Base-by-base conservation (phyloP, 2,113 vertebrate species). In the Lagenorhynchus albirostris region DNA sequence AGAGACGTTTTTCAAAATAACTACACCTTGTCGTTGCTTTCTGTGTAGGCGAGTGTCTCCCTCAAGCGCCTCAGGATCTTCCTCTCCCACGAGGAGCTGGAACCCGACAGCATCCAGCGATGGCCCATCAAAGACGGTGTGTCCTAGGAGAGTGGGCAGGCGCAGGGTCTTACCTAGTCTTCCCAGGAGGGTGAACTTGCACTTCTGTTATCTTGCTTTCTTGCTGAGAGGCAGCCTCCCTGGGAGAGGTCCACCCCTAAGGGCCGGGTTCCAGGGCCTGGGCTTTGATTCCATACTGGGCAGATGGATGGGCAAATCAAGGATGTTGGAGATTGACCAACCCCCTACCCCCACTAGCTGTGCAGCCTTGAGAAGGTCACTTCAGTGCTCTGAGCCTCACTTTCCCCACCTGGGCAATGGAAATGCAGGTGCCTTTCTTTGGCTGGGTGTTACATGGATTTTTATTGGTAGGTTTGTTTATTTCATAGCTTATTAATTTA, bases 61-160 rank as follows among this genome's bases (percentile, higher is more conserved):
- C 77, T 99, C 98, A 99, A 99, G 92, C 99, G 99, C 7, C 99
- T 99, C 15, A 92, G 99, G 73, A 98, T 99, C 33, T 99, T 99
- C 96, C 99, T 99, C 25, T 99, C 99, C 0, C 99, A 99, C 0
- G 99, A 99, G 90, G 99, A 99, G 97, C 98, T 99, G 82, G 99
- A 99, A 74, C 98, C 99, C 5, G 98, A 99, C 97, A 99, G 99
- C 67, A 99, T 99, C 36, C 97, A 99, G 68, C 99, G 98, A 44
- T 96, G 91, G 29, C 81, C 98, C 0, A 5, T 95, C 44, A 97
- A 97, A 86, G 98, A 98, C 0, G 96, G 99, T 99, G 96, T 95
- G 99, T 26, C 41, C 55, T 0, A 29, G 58, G 80, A 70, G 65
- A 0, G 6, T 6, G 8, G 84, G 17, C 1, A 0, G 31, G 3